These are phyloP conservation scores for Tridacna gigas DNA, from an alignment of 2,888 invertebrate species.

Conservation along the genomic window DNA sequence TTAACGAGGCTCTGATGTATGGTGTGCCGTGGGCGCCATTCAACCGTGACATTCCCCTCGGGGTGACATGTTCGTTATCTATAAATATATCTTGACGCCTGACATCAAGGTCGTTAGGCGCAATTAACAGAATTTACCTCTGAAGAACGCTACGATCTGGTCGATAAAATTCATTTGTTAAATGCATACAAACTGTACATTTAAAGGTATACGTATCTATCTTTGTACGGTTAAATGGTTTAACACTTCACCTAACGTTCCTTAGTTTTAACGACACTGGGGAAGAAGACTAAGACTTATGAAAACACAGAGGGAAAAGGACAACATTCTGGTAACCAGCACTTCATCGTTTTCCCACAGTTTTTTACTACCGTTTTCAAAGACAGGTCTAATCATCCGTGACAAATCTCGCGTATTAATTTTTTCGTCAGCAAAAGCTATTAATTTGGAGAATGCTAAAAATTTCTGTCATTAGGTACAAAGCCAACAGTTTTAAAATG, in stretches of 20 bases:
- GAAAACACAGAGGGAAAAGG: no score
- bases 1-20: conserved; percentile 27
- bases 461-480: no score
- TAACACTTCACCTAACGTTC: neutral
- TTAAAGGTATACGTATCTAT: neutral
- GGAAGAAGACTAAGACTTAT: no score
- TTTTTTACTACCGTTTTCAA: no score
- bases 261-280: no score
- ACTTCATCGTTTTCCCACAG: no score
- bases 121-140: conserved; percentile 6
- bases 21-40: neutral
- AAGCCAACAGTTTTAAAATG: no score
- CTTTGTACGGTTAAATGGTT: neutral
- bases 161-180: neutral
- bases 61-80: conserved; percentile 13
- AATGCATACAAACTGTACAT: neutral
- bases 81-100: neutral
- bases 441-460: no score
- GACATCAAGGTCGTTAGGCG: conserved; percentile 3
- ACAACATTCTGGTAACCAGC: no score
- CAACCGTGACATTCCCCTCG: conserved; percentile 8
- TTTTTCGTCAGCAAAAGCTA: no score
- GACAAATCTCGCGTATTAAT: no score
- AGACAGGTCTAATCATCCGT: no score
- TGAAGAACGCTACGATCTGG: neutral